A percentile compares a stretch with the other conserved stretches of the same genome.
Conservation (phyloP, 2,888 invertebrate genomes). For the Chouioia cunea region DNA sequence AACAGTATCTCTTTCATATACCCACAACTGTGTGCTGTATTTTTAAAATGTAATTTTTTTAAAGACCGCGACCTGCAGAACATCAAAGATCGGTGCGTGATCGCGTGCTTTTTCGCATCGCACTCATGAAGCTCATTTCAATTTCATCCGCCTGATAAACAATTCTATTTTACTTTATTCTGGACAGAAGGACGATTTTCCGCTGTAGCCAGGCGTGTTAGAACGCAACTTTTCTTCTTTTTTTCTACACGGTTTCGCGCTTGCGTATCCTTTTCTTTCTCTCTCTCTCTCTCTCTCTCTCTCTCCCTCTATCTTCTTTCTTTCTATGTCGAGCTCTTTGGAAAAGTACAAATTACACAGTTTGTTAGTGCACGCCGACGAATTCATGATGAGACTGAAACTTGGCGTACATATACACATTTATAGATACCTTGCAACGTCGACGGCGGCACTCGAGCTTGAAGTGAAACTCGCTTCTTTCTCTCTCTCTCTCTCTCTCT, state of each 20-base stretch:
- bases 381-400: background rate
- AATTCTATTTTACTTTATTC: background rate
- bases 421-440: background rate
- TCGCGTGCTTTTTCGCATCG: conserved; percentile 17
- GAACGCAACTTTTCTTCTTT: too few species aligned
- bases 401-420: background rate
- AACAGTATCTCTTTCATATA: conserved; percentile 11
- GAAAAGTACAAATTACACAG: conserved; percentile 38
- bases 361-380: conserved; percentile 33
- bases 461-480: conserved; percentile 18
- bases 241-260: background rate
- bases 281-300: conserved; percentile 1
- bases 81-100: too few species aligned
- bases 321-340: background rate
- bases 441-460: background rate
- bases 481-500: too few species aligned
- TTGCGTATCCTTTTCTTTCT: background rate
- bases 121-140: conserved; percentile 34
- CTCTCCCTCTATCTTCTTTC: background rate
- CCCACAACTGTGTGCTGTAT: too few species aligned
- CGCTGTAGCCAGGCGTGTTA: conserved; percentile 39
- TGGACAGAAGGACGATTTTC: conserved; percentile 36
- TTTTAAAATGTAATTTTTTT: background rate
- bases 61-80: conserved; percentile 10
- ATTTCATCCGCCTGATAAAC: conserved; percentile 30